Percentiles rank a stretch among this genome's conserved stretches.
phyloP scores from a whole-genome alignment of 2,888 invertebrate species.

The Arrhopalites spinosus region DNA sequence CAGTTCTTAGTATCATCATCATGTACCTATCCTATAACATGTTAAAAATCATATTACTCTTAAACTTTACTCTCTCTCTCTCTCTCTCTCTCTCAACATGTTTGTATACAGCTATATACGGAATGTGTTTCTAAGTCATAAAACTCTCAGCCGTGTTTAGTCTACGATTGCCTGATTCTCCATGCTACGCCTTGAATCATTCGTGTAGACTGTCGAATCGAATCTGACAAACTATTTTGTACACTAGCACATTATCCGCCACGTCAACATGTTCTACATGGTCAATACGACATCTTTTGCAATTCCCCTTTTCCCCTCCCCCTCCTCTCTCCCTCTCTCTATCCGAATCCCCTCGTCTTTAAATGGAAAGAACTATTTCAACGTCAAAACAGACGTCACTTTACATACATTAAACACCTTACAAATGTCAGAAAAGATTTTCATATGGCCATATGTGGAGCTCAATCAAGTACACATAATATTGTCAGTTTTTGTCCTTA shows the following conservation, averaged over 20 bases:
- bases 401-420: conserved; percentile 20
- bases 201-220: conserved; percentile 27
- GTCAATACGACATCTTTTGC: conserved; percentile 14
- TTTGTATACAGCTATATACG: conserved; percentile 1
- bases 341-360: conserved; percentile 5
- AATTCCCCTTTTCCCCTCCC: background rate
- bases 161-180: conserved; percentile 37
- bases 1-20: background rate
- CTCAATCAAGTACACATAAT: conserved; percentile 5
- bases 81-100: conserved; percentile 1
- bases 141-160: conserved; percentile 31
- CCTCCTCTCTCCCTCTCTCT: background rate
- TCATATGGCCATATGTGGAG: conserved; percentile 12
- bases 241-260: conserved; percentile 20
- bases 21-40: background rate
- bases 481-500: background rate
- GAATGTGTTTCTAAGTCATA: conserved; percentile 20
- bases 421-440: conserved; percentile 36
- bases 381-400: conserved; percentile 29
- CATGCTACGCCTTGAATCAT: conserved; percentile 31
- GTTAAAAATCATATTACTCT: background rate
- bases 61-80: background rate
- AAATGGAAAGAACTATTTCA: conserved; percentile 23
- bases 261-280: conserved; percentile 29
- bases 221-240: conserved; percentile 35